Base-by-base conservation (phyloP, 1,140 invertebrate species). In the Ruditapes philippinarum region DNA sequence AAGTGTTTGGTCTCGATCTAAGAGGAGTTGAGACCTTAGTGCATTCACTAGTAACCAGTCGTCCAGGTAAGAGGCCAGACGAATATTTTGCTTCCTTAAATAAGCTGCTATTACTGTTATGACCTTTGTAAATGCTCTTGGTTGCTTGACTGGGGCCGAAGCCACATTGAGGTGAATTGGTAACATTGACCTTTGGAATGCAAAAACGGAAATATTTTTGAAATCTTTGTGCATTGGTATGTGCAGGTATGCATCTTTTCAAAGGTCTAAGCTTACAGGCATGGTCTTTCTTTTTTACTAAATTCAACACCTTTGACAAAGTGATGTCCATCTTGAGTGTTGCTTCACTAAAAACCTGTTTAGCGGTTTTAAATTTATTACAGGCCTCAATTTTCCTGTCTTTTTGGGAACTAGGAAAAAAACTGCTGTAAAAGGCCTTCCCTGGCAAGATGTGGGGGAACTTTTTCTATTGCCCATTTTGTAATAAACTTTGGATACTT, bases 321-420 rank as follows among this genome's bases (percentile, higher is more conserved):
- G 82, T n/a, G n/a, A n/a, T 70, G 40, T 84, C 82, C 82, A 84
- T 84, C 28, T 84, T 84, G 82, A 84, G 9, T 84, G 42, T 31
- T 84, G 25, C 33, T 84, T 84, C 42, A 1, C 12, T 33, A 84
- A 42, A 84, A 49, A 84, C 82, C 1, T 28, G 65, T 89, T 82
- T 4, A 89, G 65, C 5, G 76, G 76, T 31, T 74, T 89, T 51
- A 89, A 38, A 57, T 89, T 79, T 73, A 89, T 73, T 5, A 89
- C 60, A 19, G 79, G 76, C 40, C 86, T 88, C n/a, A 80, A 7
- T 4, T 49, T 38, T 70, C 78, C 25, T n/a, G n/a, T n/a, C n/a
- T n/a, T n/a, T n/a, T n/a, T n/a, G n/a, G n/a, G n/a, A n/a, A n/a
- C n/a, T n/a, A n/a, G 74, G 9, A 62, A 81, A 89, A 5, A 86